A percentile compares a stretch with the other conserved stretches of the same genome.
Evolutionary conservation across 2,797 vertebrate genomes (phyloP).

Genomic region (Sebastes matsubarae): DNA sequence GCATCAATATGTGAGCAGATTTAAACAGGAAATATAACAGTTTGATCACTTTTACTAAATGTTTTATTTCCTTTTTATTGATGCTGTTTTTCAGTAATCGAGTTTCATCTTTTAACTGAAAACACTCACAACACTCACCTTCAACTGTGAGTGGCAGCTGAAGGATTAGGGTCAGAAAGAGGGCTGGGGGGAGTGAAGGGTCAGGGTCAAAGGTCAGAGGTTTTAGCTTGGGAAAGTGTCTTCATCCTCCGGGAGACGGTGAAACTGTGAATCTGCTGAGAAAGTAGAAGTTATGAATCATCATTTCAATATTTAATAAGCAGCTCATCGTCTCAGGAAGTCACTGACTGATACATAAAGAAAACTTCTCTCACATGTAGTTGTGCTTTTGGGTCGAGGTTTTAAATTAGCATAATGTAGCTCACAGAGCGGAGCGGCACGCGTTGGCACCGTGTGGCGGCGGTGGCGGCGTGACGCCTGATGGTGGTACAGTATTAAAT

Average conservation of each 20-base stretch:
- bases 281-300: constrained; percentile 2
- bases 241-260: neutral
- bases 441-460: neutral
- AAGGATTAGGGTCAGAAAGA: constrained; percentile 10
- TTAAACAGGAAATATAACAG: too few relatives aligned
- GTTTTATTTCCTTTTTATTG: too few relatives aligned
- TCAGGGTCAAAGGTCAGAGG: constrained; percentile 1
- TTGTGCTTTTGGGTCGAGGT: neutral
- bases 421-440: neutral
- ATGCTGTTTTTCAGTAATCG: too few relatives aligned
- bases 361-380: neutral
- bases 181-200: neutral
- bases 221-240: constrained; percentile 21
- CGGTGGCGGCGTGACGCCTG: constrained; percentile 13
- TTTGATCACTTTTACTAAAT: too few relatives aligned
- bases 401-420: neutral
- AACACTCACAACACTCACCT: too few relatives aligned
- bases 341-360: neutral
- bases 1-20: too few relatives aligned
- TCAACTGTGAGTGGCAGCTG: neutral
- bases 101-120: too few relatives aligned
- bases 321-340: neutral
- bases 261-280: neutral
- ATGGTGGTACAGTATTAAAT: constrained; percentile 41
- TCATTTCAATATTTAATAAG: neutral